Evolutionary conservation across 2,797 vertebrate species (phyloP), one percentile per base, ranked within the genome.

Genomic region (Hippopotamyrus pictus): DNA sequence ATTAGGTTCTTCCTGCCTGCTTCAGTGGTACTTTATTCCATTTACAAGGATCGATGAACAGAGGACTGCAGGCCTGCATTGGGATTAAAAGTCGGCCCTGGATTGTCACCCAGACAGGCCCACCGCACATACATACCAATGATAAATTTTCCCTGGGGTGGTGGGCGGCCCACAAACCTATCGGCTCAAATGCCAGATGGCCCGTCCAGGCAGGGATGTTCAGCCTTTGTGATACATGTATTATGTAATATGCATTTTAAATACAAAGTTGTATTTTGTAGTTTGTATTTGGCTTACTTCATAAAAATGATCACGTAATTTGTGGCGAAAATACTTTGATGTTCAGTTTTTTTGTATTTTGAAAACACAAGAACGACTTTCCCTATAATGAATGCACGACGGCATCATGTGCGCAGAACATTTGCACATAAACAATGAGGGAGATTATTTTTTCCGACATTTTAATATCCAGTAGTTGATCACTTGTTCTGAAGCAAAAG

Each of bases 31-130:
- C 92, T 93, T 93, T 89, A 93, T 92, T 90, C 82, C 91, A 92
- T 94, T 94, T 93, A 93, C 86, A 92, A 89, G 57, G 91, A 93
- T 94, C 89, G 84, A 93, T 94, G 57, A 4, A 57, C 25, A 85
- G 65, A 25, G 76, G 19, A 46, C 76, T 82, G 76, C 69, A 37
- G 69, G 69, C 29, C 69, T 73, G 33, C 29, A 73, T 33, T 41
- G 69, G 69, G 12, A 73, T 37, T 73, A 37, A 73, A 73, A 37
- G 22, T 73, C 14, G 5, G 14, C 69, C 69, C 29, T 73, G 69
- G 69, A 73, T 33, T 73, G 33, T 37, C 5, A 14, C 14, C 69
- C 69, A 17, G 69, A 73, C 29, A 37, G 69, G 29, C 11, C 12
- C 69, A 37, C 33, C 5, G 12, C 69, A 73, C 29, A 37, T 41